Evolutionary conservation across 2,797 vertebrate genomes (phyloP), one percentile per base, ranked within the genome.

Genomic region (Tokudaia muenninki): DNA sequence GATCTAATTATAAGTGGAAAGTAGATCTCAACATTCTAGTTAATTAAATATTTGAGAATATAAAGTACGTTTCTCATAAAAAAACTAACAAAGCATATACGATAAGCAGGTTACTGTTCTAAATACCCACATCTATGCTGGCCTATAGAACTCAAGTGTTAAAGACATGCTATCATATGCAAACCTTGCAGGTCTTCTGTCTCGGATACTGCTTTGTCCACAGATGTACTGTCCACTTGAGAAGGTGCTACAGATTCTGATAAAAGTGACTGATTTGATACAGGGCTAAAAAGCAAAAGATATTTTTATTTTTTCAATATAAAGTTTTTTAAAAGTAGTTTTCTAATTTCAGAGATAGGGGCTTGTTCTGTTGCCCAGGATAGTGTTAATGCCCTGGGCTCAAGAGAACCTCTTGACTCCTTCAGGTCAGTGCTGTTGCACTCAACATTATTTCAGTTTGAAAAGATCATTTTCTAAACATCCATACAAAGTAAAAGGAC

Each of bases 131-230:
- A 31, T 16, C 29, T 26, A 52, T 41, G 47, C 81, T 29, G 31
- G 37, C 65, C 55, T 52, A 2, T 0, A 44, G 50, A 2, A 77
- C 26, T 52, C 12, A 26, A 22, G 24, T 2, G 4, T 80, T 75
- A 57, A n/a, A 82, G 8, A 65, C 1, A 83, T 3, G 37, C 37
- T 55, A 26, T 67, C 4, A 78, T 5, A n/a, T 84, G 97, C 98
- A 93, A 97, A 99, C 99, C 99, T 98, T 98, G 98, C 97, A 98
- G 98, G 57, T 99, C 99, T 98, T 99, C 98, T 89, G 98, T 98
- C 98, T 98, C 99, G 0, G 98, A 98, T 97, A 97, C 95, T 98
- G 98, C 98, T 98, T 99, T 99, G 97, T 98, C 98, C 98, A 96
- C 98, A 94, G 98, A 97, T 13, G 99, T 97, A 87, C 98, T 98